These are phyloP conservation scores for Pluvianellus socialis DNA, from an alignment of 2,113 vertebrate genomes.

Conservation along the genomic window DNA sequence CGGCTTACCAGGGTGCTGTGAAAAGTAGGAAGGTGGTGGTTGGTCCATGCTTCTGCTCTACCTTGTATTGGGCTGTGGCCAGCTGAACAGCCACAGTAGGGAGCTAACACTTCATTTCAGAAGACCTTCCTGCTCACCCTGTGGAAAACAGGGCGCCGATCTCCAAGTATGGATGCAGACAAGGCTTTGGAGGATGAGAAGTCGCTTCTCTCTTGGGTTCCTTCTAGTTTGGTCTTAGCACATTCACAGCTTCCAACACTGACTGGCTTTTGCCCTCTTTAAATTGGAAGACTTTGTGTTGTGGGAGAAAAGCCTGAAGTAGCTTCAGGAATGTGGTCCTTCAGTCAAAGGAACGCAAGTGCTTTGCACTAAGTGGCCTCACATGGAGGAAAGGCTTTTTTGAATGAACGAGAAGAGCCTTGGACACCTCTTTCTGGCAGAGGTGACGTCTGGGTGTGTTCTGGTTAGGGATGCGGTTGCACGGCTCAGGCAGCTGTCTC, in stretches of 20 bases:
- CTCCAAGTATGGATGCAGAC: not conserved
- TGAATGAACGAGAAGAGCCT: fast-evolving
- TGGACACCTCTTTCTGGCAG: not conserved
- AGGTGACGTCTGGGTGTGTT: not conserved
- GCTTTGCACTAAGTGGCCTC: not conserved
- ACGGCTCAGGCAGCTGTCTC: not conserved
- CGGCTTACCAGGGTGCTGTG: fast-evolving
- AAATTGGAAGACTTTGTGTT: not conserved
- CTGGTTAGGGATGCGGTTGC: not conserved
- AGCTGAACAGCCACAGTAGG: not conserved
- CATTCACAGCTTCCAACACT: not conserved
- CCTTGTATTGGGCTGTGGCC: not conserved
- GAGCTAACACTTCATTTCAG: not conserved
- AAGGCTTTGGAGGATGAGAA: not conserved
- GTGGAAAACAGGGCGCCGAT: not conserved
- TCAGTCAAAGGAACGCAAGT: not conserved
- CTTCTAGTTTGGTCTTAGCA: not conserved
- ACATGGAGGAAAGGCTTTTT: not conserved
- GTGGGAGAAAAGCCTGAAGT: not conserved
- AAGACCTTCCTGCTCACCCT: not conserved
- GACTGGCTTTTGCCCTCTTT: not conserved
- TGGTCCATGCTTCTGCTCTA: not conserved
- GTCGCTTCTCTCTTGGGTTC: not conserved
- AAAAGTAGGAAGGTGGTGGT: not conserved
- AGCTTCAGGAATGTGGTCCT: not conserved